These are phyloP conservation scores for Drosophila mulleri DNA, from an alignment of 2,888 invertebrate genomes.

Conservation along the genomic window DNA sequence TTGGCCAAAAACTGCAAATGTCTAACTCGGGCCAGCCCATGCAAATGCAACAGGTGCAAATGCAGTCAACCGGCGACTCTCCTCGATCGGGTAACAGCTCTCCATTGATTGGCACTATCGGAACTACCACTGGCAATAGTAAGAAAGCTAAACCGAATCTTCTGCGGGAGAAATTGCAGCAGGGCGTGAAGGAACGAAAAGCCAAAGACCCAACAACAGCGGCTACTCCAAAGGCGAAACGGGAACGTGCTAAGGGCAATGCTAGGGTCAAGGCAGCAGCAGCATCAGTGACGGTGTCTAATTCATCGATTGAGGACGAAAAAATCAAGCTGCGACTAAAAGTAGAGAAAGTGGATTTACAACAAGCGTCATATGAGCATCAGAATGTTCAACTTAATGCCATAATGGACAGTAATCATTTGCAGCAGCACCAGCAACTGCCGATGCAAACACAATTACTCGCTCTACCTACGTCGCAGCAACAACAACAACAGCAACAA, in stretches of 20 bases:
- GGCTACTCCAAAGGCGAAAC: slow-evolving; percentile 70
- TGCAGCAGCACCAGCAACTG: slow-evolving; percentile 55
- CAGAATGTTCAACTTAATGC: slow-evolving; percentile 50
- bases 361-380: slow-evolving; percentile 40
- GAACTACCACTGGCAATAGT: slow-evolving; percentile 29
- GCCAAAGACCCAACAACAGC: slow-evolving; percentile 58
- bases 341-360: slow-evolving; percentile 90
- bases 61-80: slow-evolving; percentile 46
- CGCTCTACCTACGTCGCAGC: slow-evolving; percentile 35
- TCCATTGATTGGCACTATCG: slow-evolving; percentile 36
- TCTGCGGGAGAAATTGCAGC: slow-evolving; percentile 83
- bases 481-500: slow-evolving; percentile 38
- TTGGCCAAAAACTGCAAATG: slow-evolving; percentile 44
- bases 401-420: slow-evolving; percentile 51
- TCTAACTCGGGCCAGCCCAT: slow-evolving; percentile 42
- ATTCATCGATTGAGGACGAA: slow-evolving; percentile 85
- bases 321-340: slow-evolving; percentile 93
- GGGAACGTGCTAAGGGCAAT: slow-evolving; percentile 78
- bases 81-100: slow-evolving; percentile 66
- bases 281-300: slow-evolving; percentile 36
- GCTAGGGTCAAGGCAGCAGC: slow-evolving; percentile 72
- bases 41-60: slow-evolving; percentile 34
- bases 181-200: slow-evolving; percentile 82
- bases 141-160: slow-evolving; percentile 82
- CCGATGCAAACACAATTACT: slow-evolving; percentile 55